Conservation (phyloP, 2,797 vertebrate species). For the Pachyuromys duprasi region DNA sequence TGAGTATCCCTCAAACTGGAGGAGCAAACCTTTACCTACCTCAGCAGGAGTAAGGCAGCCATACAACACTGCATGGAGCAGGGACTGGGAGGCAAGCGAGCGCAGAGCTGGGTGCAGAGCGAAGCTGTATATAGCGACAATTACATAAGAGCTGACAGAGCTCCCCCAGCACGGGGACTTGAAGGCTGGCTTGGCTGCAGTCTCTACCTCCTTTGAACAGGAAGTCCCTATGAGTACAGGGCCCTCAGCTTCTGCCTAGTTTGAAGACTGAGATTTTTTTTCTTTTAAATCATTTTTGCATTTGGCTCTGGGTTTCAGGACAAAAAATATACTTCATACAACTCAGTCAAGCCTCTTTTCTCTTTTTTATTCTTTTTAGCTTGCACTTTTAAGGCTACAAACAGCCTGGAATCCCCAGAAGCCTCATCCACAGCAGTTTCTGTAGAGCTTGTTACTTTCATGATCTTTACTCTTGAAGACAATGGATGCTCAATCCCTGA, state of each 20-base stretch:
- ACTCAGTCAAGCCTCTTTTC: not conserved
- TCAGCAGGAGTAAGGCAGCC: slow-evolving; percentile 40
- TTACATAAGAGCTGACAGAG: slow-evolving; percentile 76
- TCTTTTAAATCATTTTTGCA: not conserved
- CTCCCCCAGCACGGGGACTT: slow-evolving; percentile 58
- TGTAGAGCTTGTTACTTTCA: not conserved
- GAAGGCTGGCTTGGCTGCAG: slow-evolving; percentile 73
- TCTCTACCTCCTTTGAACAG: slow-evolving; percentile 71
- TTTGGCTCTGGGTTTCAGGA: slow-evolving; percentile 44
- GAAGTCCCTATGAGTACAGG: not conserved
- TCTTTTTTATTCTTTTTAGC: not conserved
- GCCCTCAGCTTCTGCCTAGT: not conserved
- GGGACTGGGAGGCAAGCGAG: slow-evolving; percentile 24
- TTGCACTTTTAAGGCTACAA: not conserved
- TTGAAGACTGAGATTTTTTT: not conserved
- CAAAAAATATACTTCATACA: slow-evolving; percentile 23
- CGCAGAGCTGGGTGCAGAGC: slow-evolving; percentile 61
- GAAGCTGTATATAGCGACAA: slow-evolving; percentile 54
- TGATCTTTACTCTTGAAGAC: not conserved
- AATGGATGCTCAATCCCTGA: fast-evolving
- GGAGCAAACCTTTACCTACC: slow-evolving; percentile 65
- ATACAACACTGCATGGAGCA: slow-evolving; percentile 56
- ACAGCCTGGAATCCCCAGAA: not conserved
- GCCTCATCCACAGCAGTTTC: not conserved
- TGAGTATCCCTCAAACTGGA: slow-evolving; percentile 52